phyloP scores from a whole-genome alignment of 2,888 invertebrate species.

The Lepetodrilus schrolli region DNA sequence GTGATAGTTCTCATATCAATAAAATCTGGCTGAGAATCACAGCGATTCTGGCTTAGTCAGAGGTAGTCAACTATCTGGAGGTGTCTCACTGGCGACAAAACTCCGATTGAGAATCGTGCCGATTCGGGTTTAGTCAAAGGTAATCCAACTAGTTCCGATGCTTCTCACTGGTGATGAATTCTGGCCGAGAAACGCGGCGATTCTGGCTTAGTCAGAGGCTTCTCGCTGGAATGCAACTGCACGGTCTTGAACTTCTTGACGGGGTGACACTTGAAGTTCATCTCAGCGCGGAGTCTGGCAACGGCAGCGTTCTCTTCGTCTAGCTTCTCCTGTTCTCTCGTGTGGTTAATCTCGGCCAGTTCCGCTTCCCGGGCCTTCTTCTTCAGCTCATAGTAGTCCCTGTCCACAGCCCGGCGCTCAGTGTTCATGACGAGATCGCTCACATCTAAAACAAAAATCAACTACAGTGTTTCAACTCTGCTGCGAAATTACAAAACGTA shows the following conservation, averaged over 20 bases:
- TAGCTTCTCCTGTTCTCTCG: constrained; percentile 49
- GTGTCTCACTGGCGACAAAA: too few species aligned
- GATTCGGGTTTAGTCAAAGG: too few species aligned
- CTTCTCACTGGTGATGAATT: too few species aligned
- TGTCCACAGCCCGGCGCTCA: constrained; percentile 79
- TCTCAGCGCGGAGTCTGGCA: constrained; percentile 59
- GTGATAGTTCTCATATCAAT: too few species aligned
- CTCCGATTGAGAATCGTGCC: too few species aligned
- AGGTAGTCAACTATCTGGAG: too few species aligned
- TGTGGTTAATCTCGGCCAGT: constrained; percentile 77
- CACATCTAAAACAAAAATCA: constrained; percentile 59
- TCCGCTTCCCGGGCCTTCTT: constrained; percentile 75
- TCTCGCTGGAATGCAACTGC: constrained; percentile 61
- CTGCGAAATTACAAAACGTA: too few species aligned
- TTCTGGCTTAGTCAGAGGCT: constrained; percentile 80
- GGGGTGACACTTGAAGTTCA: constrained; percentile 68
- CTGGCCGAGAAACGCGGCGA: constrained; percentile 64
- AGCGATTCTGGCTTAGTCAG: too few species aligned
- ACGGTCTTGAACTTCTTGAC: constrained; percentile 67
- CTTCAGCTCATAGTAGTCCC: constrained; percentile 64
- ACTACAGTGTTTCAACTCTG: too few species aligned
- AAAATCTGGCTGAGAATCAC: too few species aligned
- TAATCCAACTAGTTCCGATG: too few species aligned
- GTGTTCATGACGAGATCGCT: constrained; percentile 81
- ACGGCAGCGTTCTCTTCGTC: constrained; percentile 64